A percentile compares a stretch with the other conserved stretches of the same genome.
Evolutionary conservation across 1,140 invertebrate genomes (phyloP).

Genomic region (Zaprionus ghesquierei): DNA sequence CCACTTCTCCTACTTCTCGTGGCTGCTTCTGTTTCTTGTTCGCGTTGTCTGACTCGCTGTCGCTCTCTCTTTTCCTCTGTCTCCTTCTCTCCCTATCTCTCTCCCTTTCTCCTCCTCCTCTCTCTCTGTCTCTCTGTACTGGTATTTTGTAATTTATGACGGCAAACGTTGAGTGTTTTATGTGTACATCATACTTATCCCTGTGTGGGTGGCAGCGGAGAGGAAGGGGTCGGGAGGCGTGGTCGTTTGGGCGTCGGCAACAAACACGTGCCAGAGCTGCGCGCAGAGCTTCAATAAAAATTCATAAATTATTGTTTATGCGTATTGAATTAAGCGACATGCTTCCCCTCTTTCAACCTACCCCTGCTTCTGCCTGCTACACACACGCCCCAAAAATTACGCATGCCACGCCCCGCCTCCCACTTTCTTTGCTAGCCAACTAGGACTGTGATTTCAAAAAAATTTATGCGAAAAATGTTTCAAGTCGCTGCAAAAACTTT

Average conservation of each 20-base stretch:
- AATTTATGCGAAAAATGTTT: conserved; percentile 51
- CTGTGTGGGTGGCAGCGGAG: background rate
- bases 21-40: too few species aligned
- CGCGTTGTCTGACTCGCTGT: too few species aligned
- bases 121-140: conserved; percentile 1
- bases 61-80: background rate
- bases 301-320: conserved; percentile 56
- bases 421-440: background rate
- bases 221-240: background rate
- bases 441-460: conserved; percentile 20
- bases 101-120: background rate
- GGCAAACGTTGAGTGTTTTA: conserved; percentile 14
- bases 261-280: conserved; percentile 15
- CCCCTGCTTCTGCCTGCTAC: too few species aligned
- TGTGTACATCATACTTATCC: conserved; percentile 24
- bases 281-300: conserved; percentile 46
- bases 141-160: conserved; percentile 41
- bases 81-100: background rate
- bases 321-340: conserved; percentile 52
- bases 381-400: conserved; percentile 15
- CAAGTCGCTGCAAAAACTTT: conserved; percentile 10
- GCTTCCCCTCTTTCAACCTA: too few species aligned
- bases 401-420: conserved; percentile 1
- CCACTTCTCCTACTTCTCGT: background rate
- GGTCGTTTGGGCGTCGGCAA: background rate